Conservation (phyloP, 2,888 invertebrate genomes). For the Phorcus lineatus region DNA sequence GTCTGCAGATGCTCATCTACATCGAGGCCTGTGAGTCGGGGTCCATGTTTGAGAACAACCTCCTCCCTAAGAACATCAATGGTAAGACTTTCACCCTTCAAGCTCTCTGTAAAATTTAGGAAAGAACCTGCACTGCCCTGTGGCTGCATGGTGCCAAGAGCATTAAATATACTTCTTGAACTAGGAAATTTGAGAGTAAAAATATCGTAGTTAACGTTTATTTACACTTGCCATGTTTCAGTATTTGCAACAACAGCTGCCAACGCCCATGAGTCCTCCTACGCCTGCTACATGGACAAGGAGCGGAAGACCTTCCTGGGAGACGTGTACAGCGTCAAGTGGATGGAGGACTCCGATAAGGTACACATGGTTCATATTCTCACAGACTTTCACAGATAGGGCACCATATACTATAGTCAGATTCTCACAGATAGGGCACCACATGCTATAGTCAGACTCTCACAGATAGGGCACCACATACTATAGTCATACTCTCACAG, state of each 20-base stretch:
- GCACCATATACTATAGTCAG: no score
- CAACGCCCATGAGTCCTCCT: constrained; percentile 79
- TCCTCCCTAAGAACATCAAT: constrained; percentile 77
- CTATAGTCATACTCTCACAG: neutral
- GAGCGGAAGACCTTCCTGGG: constrained; percentile 78
- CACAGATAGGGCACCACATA: no score
- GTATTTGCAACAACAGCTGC: constrained; percentile 81
- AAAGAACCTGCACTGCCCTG: no score
- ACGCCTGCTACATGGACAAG: constrained; percentile 80
- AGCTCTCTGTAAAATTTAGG: no score
- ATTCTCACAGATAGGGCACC: no score
- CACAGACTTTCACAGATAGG: neutral
- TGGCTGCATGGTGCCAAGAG: no score
- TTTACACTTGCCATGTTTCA: no score
- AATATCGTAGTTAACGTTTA: no score
- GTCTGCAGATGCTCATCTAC: constrained; percentile 79
- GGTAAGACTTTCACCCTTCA: constrained; percentile 70
- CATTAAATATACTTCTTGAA: no score
- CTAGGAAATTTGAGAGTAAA: no score
- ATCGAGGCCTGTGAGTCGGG: constrained; percentile 81
- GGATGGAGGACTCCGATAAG: constrained; percentile 80
- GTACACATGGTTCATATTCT: constrained; percentile 43
- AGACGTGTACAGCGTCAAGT: constrained; percentile 80
- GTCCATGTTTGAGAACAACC: constrained; percentile 79
- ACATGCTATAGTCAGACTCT: no score